These are phyloP conservation scores for Delphinus delphis DNA, from an alignment of 2,113 vertebrate genomes.

Conservation along the genomic window DNA sequence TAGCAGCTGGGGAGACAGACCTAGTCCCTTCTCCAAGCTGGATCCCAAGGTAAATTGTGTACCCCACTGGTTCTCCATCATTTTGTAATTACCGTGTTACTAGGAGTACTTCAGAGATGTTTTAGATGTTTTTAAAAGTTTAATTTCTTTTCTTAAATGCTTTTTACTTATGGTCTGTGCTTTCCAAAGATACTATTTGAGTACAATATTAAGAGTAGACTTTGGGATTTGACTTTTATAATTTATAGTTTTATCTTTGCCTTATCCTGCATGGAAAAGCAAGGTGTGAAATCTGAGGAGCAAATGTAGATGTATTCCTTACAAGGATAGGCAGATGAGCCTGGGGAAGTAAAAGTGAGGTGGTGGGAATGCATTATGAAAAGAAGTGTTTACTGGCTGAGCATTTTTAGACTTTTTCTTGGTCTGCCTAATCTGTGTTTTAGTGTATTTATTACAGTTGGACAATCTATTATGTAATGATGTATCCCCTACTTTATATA, in stretches of 20 bases:
- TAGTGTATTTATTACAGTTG: neutral
- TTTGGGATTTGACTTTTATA: neutral
- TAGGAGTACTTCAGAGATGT: neutral
- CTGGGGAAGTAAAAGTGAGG: neutral
- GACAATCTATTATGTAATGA: neutral
- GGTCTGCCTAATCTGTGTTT: neutral
- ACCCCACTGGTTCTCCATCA: neutral
- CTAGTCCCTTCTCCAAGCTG: slow-evolving; percentile 92
- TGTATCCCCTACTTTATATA: neutral
- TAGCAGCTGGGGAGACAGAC: slow-evolving; percentile 90
- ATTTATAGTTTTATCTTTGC: slow-evolving; percentile 18
- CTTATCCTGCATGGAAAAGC: neutral
- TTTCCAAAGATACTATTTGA: neutral
- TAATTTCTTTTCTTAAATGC: neutral
- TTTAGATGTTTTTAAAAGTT: neutral
- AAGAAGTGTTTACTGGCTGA: neutral
- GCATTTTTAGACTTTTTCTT: neutral
- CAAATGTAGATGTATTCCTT: neutral
- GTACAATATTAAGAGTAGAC: neutral
- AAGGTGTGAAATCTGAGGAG: neutral
- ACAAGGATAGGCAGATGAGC: neutral
- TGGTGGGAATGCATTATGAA: neutral
- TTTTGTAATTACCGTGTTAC: neutral
- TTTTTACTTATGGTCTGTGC: neutral
- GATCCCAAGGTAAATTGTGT: slow-evolving; percentile 92